Evolutionary conservation across 2,888 invertebrate species (phyloP).

Genomic region (Monoplex corrugatus): DNA sequence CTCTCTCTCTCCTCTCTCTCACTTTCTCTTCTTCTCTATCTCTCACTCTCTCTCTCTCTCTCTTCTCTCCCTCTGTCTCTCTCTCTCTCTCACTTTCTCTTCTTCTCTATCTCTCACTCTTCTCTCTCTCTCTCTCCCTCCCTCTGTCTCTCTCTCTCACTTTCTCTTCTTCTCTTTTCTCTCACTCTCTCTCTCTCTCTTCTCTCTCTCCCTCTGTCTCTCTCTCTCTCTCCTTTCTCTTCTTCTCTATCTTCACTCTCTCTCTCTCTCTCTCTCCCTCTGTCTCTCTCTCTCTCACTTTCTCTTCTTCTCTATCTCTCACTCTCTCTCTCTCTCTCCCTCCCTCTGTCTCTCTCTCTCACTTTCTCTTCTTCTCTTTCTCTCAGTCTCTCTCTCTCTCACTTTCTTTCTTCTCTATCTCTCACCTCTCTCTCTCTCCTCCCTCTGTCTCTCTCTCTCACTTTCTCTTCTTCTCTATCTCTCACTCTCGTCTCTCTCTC

Average conservation of each 20-base stretch:
- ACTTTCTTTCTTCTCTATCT: neutral
- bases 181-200: slow-evolving; percentile 36
- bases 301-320: neutral
- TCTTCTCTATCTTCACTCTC: no score
- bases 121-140: no score
- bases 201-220: neutral
- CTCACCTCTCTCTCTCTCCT: neutral
- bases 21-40: no score
- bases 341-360: neutral
- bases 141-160: neutral
- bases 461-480: no score
- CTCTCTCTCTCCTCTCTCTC: no score
- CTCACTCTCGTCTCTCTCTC: neutral
- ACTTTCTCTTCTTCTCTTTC: neutral
- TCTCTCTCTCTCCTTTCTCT: neutral
- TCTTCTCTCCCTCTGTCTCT: no score
- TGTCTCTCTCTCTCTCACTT: neutral
- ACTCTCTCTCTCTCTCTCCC: neutral
- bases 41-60: no score
- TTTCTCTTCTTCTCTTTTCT: neutral
- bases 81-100: no score
- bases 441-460: neutral
- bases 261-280: neutral
- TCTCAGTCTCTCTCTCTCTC: neutral
- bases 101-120: no score